Evolutionary conservation across 2,797 vertebrate genomes (phyloP).

Genomic region (Uromys caudimaculatus): DNA sequence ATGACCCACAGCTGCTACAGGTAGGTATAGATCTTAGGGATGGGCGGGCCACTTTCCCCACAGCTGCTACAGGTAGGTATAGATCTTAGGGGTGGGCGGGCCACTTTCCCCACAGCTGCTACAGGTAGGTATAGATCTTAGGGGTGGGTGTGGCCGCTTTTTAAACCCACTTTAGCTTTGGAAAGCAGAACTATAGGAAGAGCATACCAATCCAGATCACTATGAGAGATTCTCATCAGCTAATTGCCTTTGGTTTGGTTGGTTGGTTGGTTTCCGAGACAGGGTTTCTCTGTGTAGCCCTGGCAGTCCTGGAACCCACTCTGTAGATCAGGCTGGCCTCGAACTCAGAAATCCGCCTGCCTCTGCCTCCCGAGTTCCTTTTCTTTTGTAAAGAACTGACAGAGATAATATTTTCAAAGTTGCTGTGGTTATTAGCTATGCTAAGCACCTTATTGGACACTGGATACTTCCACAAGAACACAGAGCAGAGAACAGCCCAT

Average conservation of each 20-base stretch:
- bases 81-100: background rate
- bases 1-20: background rate
- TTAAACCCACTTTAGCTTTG: background rate
- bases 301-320: no score
- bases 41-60: background rate
- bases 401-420: slow-evolving; percentile 10
- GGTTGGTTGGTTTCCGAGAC: no score
- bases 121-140: background rate
- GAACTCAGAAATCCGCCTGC: no score
- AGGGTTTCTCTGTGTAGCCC: no score
- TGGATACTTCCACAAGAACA: background rate
- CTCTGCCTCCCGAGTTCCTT: no score
- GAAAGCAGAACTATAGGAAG: slow-evolving; percentile 8
- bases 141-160: background rate
- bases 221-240: background rate
- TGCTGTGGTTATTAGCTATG: background rate
- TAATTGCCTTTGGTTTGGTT: slow-evolving; percentile 38
- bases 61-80: background rate
- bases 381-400: slow-evolving; percentile 28
- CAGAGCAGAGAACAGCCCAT: background rate
- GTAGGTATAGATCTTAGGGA: background rate
- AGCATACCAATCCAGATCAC: background rate
- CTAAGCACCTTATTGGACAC: background rate
- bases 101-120: background rate
- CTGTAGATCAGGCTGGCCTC: no score